Evolutionary conservation across 2,888 invertebrate genomes (phyloP).

Genomic region (Dryobotodes eremita): DNA sequence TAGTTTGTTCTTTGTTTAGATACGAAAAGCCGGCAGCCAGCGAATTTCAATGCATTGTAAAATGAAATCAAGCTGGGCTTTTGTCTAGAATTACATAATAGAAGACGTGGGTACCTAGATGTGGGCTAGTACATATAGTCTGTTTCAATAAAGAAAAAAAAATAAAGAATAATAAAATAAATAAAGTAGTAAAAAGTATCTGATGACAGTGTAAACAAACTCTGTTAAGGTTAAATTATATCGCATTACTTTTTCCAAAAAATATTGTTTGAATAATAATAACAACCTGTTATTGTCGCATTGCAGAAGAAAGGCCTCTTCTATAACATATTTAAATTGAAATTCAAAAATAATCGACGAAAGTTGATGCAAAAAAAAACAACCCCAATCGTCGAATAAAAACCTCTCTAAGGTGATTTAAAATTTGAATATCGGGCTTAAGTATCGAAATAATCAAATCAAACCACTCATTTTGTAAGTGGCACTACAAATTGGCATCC

Average conservation of each 20-base stretch:
- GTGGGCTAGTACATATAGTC: background rate
- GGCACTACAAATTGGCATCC: too few species aligned
- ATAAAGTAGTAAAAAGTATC: background rate
- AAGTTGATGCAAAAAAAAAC: too few species aligned
- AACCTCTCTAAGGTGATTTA: background rate
- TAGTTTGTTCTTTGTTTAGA: conserved; percentile 48
- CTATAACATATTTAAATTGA: background rate
- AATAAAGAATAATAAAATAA: too few species aligned
- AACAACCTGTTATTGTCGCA: too few species aligned
- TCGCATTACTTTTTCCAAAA: background rate
- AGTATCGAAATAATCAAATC: background rate
- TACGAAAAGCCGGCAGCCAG: conserved; percentile 20
- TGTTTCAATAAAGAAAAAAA: too few species aligned
- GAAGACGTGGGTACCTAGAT: background rate
- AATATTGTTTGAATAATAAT: too few species aligned
- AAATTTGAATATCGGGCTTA: background rate
- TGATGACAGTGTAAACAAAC: background rate
- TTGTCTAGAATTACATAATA: background rate
- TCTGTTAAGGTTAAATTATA: background rate
- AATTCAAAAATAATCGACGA: background rate
- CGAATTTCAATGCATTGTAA: conserved; percentile 23
- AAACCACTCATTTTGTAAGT: background rate
- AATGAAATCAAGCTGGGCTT: background rate
- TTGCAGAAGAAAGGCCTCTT: too few species aligned
- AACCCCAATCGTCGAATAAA: background rate